Evolutionary conservation across 2,113 vertebrate species (phyloP).

Genomic region (Gulo gulo): DNA sequence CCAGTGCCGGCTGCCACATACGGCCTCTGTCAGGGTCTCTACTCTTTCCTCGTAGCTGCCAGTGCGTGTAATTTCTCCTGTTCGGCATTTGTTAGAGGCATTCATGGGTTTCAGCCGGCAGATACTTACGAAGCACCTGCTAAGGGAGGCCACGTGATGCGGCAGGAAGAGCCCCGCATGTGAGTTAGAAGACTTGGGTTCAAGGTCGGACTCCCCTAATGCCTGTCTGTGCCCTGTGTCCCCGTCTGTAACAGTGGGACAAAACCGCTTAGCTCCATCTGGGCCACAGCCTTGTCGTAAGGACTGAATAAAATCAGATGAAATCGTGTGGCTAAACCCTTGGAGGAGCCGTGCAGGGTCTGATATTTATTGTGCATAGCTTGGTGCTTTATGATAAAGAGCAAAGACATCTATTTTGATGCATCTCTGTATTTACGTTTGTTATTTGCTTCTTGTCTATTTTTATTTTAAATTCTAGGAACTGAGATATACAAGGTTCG

Average conservation of each 20-base stretch:
- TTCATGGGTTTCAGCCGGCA: not conserved
- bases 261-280: fast-evolving
- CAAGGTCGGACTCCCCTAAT: not conserved
- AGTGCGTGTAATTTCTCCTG: not conserved
- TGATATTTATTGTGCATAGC: not conserved
- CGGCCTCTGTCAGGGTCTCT: not conserved
- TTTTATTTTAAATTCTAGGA: not conserved
- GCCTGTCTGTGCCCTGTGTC: not conserved
- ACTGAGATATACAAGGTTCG: not conserved
- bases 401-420: not conserved
- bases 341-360: not conserved
- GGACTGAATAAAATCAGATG: not conserved
- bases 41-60: not conserved
- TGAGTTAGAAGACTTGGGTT: no score
- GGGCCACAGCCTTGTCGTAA: not conserved
- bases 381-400: not conserved
- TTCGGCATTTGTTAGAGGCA: not conserved
- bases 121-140: not conserved
- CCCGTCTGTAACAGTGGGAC: not conserved
- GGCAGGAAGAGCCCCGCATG: not conserved
- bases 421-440: not conserved
- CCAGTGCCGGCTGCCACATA: not conserved
- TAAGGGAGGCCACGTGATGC: not conserved
- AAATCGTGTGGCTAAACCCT: not conserved
- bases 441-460: not conserved